phyloP scores from a whole-genome alignment of 2,888 invertebrate species.

The Drosophila anomalata region DNA sequence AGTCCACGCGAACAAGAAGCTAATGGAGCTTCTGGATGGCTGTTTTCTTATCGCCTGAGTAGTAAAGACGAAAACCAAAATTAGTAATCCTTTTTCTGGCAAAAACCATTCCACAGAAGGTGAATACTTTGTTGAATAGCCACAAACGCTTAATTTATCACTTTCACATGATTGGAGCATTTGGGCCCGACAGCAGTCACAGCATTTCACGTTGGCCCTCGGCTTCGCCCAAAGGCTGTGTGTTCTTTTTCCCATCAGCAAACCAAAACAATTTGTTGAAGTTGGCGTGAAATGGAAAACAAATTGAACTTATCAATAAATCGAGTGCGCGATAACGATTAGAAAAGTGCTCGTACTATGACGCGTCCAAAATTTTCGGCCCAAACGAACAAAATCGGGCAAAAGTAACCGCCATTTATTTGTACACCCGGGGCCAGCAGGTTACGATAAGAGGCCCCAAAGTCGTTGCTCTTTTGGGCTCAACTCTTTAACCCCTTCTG shows the following conservation, averaged over 20 bases:
- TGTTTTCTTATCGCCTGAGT: conserved; percentile 19
- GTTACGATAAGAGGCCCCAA: conserved; percentile 47
- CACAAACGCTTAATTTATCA: conserved; percentile 5
- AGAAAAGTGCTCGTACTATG: conserved; percentile 42
- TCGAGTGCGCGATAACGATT: conserved; percentile 71
- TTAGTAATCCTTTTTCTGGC: background rate
- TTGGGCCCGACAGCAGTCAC: conserved; percentile 15
- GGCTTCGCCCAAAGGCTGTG: conserved; percentile 7
- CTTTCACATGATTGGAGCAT: background rate
- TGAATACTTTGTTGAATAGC: background rate
- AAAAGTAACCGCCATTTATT: conserved; percentile 20
- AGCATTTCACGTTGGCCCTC: conserved; percentile 3
- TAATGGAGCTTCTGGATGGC: conserved; percentile 2
- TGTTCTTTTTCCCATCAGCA: conserved; percentile 41
- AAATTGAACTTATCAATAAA: conserved; percentile 75
- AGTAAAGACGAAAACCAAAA: conserved; percentile 7
- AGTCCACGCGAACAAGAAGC: conserved; percentile 27
- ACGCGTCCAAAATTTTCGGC: conserved; percentile 27
- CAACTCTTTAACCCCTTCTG: background rate
- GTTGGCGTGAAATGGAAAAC: conserved; percentile 71
- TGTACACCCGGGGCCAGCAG: conserved; percentile 10
- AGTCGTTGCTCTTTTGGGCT: conserved; percentile 39
- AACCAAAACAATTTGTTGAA: conserved; percentile 57
- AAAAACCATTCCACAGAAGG: background rate
- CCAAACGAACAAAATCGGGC: background rate